Evolutionary conservation across 2,888 invertebrate genomes (phyloP), one percentile per base, ranked within the genome.

Genomic region (Cyclophora punctaria): DNA sequence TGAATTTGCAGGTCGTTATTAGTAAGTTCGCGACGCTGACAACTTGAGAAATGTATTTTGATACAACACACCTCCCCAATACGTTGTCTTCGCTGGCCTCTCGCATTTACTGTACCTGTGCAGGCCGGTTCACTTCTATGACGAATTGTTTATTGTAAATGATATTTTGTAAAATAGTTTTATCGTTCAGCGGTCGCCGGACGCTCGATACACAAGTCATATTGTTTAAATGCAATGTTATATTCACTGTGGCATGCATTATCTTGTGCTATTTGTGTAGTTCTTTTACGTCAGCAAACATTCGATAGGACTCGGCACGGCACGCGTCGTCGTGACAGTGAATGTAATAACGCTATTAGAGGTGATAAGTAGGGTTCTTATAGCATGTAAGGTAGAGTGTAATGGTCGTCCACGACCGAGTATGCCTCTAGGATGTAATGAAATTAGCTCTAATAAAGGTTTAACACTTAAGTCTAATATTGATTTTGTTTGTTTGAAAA

Each of bases 401-500:
- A 80, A 48, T 53, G 67, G 70, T 75, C 67, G 57, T 42, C 50
- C 45, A 62, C 64, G 78, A 72, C 75, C 73, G 52, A 69, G 69
- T 71, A 67, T 73, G 82, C 83, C 80, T 81, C 75, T 85, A 84
- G 83, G 72, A 74, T 83, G 78, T 83, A 84, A 61, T 55, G 50
- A 82, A 77, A 75, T 73, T 83, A 84, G 80, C 69, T 78, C 75
- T 71, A 84, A 87, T 85, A 86, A 86, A 87, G 83, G 70, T 81
- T 76, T 79, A 78, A 82, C 75, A 80, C 76, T 78, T 20, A 88
- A 89, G 73, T 90, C 91, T 91, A 91, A 91, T 90, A 81, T 89
- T 89, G 88, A 90, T 91, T 93, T 93, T 93, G 92, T 93, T 93
- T 93, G 92, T 92, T 93, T 93, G 91, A 92, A 91, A 93, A 93